phyloP scores from a whole-genome alignment of 2,113 vertebrate species.

The Perca fluviatilis region DNA sequence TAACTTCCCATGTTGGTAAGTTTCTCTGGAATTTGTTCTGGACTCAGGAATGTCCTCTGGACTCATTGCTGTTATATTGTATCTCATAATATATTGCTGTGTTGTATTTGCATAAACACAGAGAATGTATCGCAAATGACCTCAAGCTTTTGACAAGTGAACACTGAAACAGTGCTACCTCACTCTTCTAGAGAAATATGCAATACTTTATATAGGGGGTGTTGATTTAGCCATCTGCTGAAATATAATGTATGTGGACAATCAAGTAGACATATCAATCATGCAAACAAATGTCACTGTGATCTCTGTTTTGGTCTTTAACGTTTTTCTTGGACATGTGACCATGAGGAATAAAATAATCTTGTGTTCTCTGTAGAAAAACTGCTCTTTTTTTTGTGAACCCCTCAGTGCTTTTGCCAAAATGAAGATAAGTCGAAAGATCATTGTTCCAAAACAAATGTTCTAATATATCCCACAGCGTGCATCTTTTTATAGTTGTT shows the following conservation, averaged over 20 bases:
- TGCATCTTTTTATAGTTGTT: not conserved
- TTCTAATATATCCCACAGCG: not conserved
- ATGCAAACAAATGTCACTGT: conserved; percentile 64
- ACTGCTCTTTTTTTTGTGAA: not conserved
- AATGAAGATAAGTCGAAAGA: not conserved
- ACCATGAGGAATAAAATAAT: conserved; percentile 78
- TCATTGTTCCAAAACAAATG: not conserved
- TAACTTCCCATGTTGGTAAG: conserved; percentile 74
- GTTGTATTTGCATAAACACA: conserved; percentile 67
- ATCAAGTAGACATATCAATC: conserved; percentile 68
- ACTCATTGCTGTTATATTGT: conserved; percentile 52
- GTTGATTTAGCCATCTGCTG: conserved; percentile 60
- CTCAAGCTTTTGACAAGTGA: conserved; percentile 57
- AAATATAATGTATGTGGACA: conserved; percentile 73
- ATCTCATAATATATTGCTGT: conserved; percentile 62
- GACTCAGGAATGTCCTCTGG: conserved; percentile 60
- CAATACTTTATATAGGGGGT: conserved; percentile 59
- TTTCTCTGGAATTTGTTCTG: conserved; percentile 73
- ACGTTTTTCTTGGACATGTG: conserved; percentile 74
- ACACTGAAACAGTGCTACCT: conserved; percentile 80
- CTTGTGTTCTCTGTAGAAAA: conserved; percentile 46
- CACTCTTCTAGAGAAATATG: conserved; percentile 74
- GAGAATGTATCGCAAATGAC: conserved; percentile 69
- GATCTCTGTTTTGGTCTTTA: conserved; percentile 64
- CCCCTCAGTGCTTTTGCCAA: not conserved